phyloP scores from a whole-genome alignment of 2,888 invertebrate genomes.

The Yponomeuta sedellus region DNA sequence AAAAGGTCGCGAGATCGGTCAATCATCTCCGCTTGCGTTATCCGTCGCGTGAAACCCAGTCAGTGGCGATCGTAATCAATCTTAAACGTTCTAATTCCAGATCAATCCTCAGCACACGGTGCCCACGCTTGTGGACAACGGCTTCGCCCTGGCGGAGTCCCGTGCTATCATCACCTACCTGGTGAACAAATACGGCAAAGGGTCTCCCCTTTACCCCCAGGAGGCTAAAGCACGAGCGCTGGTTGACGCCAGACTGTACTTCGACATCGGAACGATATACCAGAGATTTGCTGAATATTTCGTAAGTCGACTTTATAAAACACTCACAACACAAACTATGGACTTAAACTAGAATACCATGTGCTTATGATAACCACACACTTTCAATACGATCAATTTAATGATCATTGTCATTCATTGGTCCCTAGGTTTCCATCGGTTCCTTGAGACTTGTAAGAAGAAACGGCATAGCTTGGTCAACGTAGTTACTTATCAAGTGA shows the following conservation, averaged over 20 bases:
- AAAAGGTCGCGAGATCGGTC: too few species aligned
- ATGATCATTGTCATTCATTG: too few species aligned
- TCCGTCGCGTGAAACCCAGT: too few species aligned
- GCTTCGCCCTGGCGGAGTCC: conserved; percentile 88
- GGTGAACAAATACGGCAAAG: conserved; percentile 86
- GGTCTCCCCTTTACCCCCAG: conserved; percentile 85
- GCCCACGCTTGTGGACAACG: conserved; percentile 90
- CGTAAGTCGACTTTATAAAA: conserved; percentile 65
- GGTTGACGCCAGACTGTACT: conserved; percentile 87
- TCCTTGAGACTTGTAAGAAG: too few species aligned
- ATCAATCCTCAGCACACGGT: conserved; percentile 90
- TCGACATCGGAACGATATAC: conserved; percentile 87
- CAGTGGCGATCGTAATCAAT: too few species aligned
- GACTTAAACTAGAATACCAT: not conserved
- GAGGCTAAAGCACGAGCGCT: conserved; percentile 85
- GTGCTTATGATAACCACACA: too few species aligned
- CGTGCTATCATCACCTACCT: conserved; percentile 89
- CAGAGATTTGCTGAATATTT: conserved; percentile 82
- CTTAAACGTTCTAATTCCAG: conserved; percentile 52
- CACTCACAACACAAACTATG: too few species aligned
- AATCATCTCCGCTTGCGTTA: too few species aligned
- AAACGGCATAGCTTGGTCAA: too few species aligned
- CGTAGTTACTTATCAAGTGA: too few species aligned
- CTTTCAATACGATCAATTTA: too few species aligned
- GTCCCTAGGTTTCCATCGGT: too few species aligned